Evolutionary conservation across 2,888 invertebrate genomes (phyloP).

Genomic region (Aspidiotus rigidus): DNA sequence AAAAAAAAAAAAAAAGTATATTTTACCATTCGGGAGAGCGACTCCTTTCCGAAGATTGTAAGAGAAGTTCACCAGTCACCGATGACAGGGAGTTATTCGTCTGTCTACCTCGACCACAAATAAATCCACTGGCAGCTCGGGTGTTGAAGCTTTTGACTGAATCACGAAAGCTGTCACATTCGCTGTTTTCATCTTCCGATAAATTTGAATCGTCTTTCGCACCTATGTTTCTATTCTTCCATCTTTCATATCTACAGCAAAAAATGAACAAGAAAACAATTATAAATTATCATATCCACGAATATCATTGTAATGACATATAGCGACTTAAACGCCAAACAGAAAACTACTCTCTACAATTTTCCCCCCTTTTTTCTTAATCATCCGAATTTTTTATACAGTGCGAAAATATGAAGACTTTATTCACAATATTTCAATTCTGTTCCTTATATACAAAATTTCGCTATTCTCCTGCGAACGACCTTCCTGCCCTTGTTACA

Average conservation of each 20-base stretch:
- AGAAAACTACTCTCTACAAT: too few relatives aligned
- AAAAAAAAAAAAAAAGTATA: background rate
- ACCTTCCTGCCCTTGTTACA: too few relatives aligned
- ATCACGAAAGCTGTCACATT: constrained; percentile 20
- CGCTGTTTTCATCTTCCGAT: constrained; percentile 25
- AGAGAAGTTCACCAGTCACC: constrained; percentile 72
- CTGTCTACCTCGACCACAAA: constrained; percentile 53
- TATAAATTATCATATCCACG: too few relatives aligned
- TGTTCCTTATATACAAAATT: too few relatives aligned
- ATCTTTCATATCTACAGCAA: constrained; percentile 21
- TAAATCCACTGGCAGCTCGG: background rate
- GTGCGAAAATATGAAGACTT: too few relatives aligned
- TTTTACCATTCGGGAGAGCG: constrained; percentile 28
- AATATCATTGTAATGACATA: too few relatives aligned
- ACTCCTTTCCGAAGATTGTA: constrained; percentile 48
- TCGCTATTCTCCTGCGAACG: too few relatives aligned
- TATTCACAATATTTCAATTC: too few relatives aligned
- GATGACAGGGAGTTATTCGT: constrained; percentile 79
- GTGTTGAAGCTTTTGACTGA: constrained; percentile 8
- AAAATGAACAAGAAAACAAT: too few relatives aligned
- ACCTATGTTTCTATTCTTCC: constrained; percentile 23
- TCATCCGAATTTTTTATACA: too few relatives aligned
- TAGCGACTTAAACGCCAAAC: too few relatives aligned
- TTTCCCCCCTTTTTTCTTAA: too few relatives aligned
- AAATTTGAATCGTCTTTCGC: constrained; percentile 17